phyloP scores from a whole-genome alignment of 2,797 vertebrate species.

The Pangasius krempfi region DNA sequence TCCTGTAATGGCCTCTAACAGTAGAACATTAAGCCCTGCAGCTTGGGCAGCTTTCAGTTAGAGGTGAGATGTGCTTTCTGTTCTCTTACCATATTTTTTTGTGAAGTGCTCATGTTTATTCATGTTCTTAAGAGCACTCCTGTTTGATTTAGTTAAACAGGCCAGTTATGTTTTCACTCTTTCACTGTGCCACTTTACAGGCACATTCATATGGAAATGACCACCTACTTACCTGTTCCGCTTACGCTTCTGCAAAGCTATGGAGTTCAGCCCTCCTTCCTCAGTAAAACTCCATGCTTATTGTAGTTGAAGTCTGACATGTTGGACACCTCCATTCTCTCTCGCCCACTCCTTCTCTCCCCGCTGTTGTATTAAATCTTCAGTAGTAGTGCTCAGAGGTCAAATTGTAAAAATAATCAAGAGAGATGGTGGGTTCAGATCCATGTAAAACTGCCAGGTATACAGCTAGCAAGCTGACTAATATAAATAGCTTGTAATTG shows the following conservation, averaged over 20 bases:
- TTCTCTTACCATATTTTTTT: conserved; percentile 21
- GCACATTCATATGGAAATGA: conserved; percentile 62
- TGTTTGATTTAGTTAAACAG: conserved; percentile 60
- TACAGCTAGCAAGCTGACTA: neutral
- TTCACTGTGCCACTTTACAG: conserved; percentile 52
- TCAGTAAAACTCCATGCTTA: conserved; percentile 35
- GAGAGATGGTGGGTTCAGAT: neutral
- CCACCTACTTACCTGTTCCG: conserved; percentile 58
- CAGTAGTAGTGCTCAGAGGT: neutral
- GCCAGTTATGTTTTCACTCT: conserved; percentile 48
- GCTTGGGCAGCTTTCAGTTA: conserved; percentile 44
- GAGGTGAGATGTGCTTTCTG: conserved; percentile 47
- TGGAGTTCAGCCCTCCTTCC: conserved; percentile 40
- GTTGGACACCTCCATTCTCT: conserved; percentile 19
- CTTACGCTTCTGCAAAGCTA: conserved; percentile 42
- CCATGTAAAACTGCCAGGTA: neutral
- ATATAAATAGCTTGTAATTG: conserved; percentile 7
- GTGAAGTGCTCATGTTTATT: conserved; percentile 62
- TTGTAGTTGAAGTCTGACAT: conserved; percentile 24
- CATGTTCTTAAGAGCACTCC: conserved; percentile 59
- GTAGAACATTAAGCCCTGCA: conserved; percentile 41
- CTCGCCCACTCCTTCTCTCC: conserved; percentile 7
- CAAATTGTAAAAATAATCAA: neutral
- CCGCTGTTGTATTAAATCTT: neutral
- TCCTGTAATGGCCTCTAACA: conserved; percentile 36